Percentiles rank a stretch among this genome's conserved stretches.
Evolutionary conservation across 35 echinoderm and acorn worm species (phyloP).

Genomic region (Hemicentrotus pulcherrimus): DNA sequence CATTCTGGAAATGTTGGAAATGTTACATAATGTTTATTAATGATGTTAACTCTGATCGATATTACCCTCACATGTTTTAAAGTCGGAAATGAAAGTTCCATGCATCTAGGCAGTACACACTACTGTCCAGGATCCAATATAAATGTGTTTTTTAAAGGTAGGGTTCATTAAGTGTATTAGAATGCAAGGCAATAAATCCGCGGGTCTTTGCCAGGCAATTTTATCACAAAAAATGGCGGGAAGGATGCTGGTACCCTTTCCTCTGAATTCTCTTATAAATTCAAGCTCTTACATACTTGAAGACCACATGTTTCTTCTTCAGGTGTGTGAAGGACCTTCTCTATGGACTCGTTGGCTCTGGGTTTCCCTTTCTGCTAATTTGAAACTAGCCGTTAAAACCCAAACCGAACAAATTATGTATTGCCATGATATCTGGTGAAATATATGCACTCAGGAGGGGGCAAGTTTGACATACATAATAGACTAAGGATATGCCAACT

Average conservation of each 20-base stretch:
- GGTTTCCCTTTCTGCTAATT: background rate
- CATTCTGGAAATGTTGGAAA: too few relatives aligned
- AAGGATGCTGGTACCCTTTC: background rate
- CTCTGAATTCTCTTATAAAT: background rate
- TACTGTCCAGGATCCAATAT: background rate
- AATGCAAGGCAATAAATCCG: background rate
- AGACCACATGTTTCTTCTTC: background rate
- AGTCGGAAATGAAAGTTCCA: background rate
- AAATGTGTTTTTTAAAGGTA: background rate
- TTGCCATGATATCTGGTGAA: background rate
- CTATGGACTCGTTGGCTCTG: background rate
- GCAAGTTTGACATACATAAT: background rate
- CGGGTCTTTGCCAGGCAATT: background rate
- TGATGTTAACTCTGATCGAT: background rate
- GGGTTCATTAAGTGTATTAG: conserved; percentile 1
- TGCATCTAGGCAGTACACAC: background rate
- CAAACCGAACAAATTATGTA: background rate
- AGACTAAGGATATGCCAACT: background rate
- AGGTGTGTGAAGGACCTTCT: background rate
- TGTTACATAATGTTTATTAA: too few relatives aligned
- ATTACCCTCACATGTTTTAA: background rate
- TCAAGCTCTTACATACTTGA: background rate
- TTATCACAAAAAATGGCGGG: background rate
- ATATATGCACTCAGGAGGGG: background rate
- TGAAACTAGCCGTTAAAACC: background rate